Percentiles rank a stretch among this genome's conserved stretches.
phyloP scores from a whole-genome alignment of 2,888 invertebrate species.

The Drosophila kuntzei region DNA sequence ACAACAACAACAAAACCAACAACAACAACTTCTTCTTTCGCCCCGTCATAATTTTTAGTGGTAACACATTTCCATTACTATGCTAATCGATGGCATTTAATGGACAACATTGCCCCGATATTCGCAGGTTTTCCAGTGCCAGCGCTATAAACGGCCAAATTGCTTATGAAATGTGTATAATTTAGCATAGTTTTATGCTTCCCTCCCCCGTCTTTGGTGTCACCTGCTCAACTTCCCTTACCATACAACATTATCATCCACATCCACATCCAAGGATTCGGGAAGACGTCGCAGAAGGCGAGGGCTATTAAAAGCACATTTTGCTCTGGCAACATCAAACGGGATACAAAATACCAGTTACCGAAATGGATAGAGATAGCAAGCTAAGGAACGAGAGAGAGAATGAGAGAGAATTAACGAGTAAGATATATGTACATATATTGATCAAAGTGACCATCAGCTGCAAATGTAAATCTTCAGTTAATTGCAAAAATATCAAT shows the following conservation, averaged over 20 bases:
- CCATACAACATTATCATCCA: background rate
- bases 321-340: conserved; percentile 4
- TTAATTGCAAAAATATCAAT: conserved; percentile 5
- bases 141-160: conserved; percentile 8
- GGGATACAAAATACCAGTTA: background rate
- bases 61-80: conserved; percentile 11
- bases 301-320: conserved; percentile 15
- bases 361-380: background rate
- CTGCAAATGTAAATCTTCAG: conserved; percentile 5
- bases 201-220: background rate
- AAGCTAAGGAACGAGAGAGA: background rate
- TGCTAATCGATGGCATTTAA: conserved; percentile 14
- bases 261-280: background rate
- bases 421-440: background rate
- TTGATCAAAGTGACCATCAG: background rate
- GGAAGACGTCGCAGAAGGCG: conserved; percentile 3
- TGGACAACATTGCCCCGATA: background rate
- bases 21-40: background rate
- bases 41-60: conserved; percentile 1
- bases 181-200: conserved; percentile 13
- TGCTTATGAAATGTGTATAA: conserved; percentile 19
- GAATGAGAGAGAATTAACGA: background rate
- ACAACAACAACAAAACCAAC: no score
- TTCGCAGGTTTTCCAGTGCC: conserved; percentile 4
- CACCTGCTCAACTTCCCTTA: background rate